Base-by-base conservation (phyloP, 2,888 invertebrate genomes). In the Panzeria rudis region DNA sequence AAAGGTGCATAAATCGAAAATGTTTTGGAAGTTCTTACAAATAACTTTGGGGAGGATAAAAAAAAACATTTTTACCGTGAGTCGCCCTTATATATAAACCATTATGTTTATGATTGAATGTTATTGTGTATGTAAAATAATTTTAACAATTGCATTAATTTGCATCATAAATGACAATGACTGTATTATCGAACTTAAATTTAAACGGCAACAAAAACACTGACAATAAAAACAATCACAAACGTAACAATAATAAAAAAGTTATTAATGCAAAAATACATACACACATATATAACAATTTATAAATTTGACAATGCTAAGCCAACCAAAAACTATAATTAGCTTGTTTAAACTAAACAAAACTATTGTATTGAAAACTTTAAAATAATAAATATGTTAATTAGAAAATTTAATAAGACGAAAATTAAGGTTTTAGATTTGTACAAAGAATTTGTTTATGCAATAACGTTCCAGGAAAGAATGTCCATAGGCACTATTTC, bases 61-160 rank as follows among this genome's bases (percentile, higher is more conserved):
- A 29, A 7, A 7, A 35, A 4, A 11, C 35, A 1, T 7, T 35
- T 35, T 35, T 35, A 35, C 35, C 35, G 8, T 35, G 35, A 35
- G 9, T 35, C 35, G 1, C 6, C 9, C 35, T 8, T 5, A 35
- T 35, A 11, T 38, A 38, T 3, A 1, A 38, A 62, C 61, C 35
- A 38, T 62, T 62, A 20, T 17, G 44, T 35, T 72, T 72, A 20
- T 35, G 59, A 32, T 47, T 72, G 17, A 7, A 5, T 47, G 32
- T 56, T 38, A 38, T 32, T 72, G 13, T 50, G 32, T 64, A 66
- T 52, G 32, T 52, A 32, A 54, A 69, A 54, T 71, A 76, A 54
- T 76, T 23, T 68, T 35, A 77, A 62, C 81, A 84, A 84, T 62
- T 35, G 62, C 68, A 66, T 81, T 81, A 81, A 84, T 85, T 85